These are phyloP conservation scores for Panagrolaimus sp. DNA, from an alignment of 1,140 invertebrate species.

Conservation along the genomic window DNA sequence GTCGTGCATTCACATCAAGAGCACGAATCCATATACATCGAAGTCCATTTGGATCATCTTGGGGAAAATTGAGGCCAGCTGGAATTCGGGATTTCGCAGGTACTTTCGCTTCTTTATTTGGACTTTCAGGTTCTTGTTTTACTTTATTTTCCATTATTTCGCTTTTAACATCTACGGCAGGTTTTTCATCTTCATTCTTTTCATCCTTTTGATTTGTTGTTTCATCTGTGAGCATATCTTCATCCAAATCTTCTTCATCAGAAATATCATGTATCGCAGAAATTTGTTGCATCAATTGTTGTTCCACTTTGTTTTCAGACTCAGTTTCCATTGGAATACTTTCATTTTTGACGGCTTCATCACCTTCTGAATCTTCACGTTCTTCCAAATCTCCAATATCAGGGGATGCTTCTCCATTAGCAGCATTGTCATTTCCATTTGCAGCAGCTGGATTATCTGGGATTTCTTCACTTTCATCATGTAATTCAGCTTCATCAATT, in stretches of 20 bases:
- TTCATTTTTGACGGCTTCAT: background rate
- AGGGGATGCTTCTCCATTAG: background rate
- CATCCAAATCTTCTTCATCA: slow-evolving; percentile 6
- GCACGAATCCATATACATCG: slow-evolving; percentile 9
- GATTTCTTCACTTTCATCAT: background rate
- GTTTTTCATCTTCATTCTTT: background rate
- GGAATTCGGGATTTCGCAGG: background rate
- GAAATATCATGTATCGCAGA: slow-evolving; percentile 12
- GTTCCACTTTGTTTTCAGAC: background rate
- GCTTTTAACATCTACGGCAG: background rate
- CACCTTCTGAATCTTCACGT: slow-evolving; percentile 6
- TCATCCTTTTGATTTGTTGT: background rate
- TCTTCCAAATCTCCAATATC: slow-evolving; percentile 13
- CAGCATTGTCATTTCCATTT: background rate
- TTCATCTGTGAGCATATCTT: background rate
- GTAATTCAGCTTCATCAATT: background rate
- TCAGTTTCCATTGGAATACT: background rate
- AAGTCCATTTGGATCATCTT: background rate
- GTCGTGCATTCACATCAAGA: background rate
- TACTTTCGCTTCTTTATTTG: background rate
- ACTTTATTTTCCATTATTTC: background rate
- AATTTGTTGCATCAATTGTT: background rate
- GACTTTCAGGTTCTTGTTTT: background rate
- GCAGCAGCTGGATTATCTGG: too few relatives aligned
- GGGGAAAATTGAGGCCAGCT: background rate